Evolutionary conservation across 2,888 invertebrate genomes (phyloP).

Genomic region (Drosophila anomelani): DNA sequence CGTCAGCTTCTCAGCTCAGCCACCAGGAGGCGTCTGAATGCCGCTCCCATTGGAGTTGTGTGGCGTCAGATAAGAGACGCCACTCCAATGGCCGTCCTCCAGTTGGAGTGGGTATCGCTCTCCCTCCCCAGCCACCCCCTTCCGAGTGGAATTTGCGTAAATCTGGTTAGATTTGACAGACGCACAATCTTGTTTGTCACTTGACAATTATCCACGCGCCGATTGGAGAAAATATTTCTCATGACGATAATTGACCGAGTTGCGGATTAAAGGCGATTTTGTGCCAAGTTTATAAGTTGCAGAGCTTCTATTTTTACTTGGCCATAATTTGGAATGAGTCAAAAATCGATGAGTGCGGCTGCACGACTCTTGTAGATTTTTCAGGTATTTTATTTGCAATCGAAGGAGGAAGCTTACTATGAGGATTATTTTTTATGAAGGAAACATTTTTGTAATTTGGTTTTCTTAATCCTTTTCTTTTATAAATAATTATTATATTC

Average conservation of each 20-base stretch:
- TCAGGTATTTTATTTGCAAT: no score
- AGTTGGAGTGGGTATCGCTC: constrained; percentile 8
- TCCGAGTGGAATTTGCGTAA: constrained; percentile 19
- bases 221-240: constrained; percentile 33
- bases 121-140: neutral
- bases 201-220: constrained; percentile 28
- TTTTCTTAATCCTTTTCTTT: neutral
- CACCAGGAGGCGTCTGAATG: constrained; percentile 57
- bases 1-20: constrained; percentile 57
- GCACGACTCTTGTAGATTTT: neutral
- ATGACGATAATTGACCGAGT: constrained; percentile 42
- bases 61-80: constrained; percentile 34
- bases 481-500: neutral
- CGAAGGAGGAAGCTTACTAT: neutral
- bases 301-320: neutral
- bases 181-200: constrained; percentile 32
- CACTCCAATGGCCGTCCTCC: constrained; percentile 26
- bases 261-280: constrained; percentile 16
- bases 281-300: neutral
- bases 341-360: constrained; percentile 10
- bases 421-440: neutral
- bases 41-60: constrained; percentile 22
- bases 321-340: constrained; percentile 11
- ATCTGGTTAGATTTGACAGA: constrained; percentile 31
- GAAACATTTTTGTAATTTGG: neutral